These are phyloP conservation scores for Gouania willdenowi DNA, from an alignment of 2,797 vertebrate species.

Conservation along the genomic window DNA sequence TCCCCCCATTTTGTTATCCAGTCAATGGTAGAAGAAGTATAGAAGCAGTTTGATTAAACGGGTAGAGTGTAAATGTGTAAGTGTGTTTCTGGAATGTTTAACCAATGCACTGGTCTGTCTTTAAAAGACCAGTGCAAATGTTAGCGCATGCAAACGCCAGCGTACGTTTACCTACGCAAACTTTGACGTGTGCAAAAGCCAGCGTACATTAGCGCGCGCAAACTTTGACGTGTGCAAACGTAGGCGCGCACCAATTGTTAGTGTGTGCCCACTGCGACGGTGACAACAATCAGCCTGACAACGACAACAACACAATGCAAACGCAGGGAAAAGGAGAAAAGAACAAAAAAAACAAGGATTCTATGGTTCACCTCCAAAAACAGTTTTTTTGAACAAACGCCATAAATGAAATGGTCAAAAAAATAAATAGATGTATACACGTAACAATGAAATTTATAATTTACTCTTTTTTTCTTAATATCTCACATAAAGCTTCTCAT, in stretches of 20 bases:
- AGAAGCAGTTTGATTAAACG: slow-evolving; percentile 14
- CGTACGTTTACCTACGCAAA: too few relatives aligned
- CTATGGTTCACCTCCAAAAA: slow-evolving; percentile 26
- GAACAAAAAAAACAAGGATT: slow-evolving; percentile 17
- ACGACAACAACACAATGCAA: slow-evolving; percentile 45
- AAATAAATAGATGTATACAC: slow-evolving; percentile 94
- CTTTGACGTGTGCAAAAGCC: too few relatives aligned
- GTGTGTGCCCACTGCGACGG: too few relatives aligned
- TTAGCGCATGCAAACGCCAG: too few relatives aligned
- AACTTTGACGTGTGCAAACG: too few relatives aligned
- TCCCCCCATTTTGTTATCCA: too few relatives aligned
- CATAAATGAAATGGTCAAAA: slow-evolving; percentile 80
- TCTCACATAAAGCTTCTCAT: slow-evolving; percentile 84
- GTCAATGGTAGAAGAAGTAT: slow-evolving; percentile 5
- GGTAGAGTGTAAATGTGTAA: slow-evolving; percentile 16
- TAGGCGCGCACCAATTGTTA: slow-evolving; percentile 31
- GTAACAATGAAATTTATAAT: slow-evolving; percentile 85
- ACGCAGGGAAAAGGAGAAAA: slow-evolving; percentile 24
- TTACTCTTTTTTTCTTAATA: slow-evolving; percentile 79
- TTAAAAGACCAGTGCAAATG: slow-evolving; percentile 10
- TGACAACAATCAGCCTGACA: slow-evolving; percentile 37
- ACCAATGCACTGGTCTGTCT: slow-evolving; percentile 33
- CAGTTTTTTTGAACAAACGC: slow-evolving; percentile 69
- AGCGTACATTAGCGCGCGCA: too few relatives aligned
- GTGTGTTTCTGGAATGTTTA: slow-evolving; percentile 70